A percentile compares a stretch with the other conserved stretches of the same genome.
These are phyloP conservation scores for Dryococelus australis DNA, from an alignment of 2,888 invertebrate genomes.

Conservation along the genomic window DNA sequence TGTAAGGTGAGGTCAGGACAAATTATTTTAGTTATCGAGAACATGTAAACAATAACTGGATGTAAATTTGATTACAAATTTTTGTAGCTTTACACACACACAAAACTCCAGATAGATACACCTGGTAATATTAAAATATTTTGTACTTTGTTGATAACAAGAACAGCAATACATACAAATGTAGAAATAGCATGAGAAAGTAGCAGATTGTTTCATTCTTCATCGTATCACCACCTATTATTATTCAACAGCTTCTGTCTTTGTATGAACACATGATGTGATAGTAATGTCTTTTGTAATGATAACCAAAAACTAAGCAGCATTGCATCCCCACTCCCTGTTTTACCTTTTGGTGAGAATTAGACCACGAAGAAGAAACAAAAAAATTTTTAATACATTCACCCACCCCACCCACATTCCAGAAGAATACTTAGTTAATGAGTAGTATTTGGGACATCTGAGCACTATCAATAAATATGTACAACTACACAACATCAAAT, in stretches of 20 bases:
- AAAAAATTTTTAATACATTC: conserved; percentile 26
- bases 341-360: conserved; percentile 38
- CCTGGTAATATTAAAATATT: conserved; percentile 7
- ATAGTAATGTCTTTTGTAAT: conserved; percentile 32
- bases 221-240: background rate
- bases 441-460: conserved; percentile 41
- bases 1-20: background rate
- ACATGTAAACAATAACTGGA: background rate
- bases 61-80: background rate
- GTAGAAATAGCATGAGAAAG: conserved; percentile 13
- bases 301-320: conserved; percentile 23
- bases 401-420: conserved; percentile 38
- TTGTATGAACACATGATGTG: conserved; percentile 40
- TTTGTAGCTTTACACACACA: conserved; percentile 8
- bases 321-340: conserved; percentile 18
- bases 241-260: conserved; percentile 28
- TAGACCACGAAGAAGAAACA: conserved; percentile 36
- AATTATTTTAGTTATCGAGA: background rate
- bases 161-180: conserved; percentile 16
- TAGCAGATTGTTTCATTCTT: conserved; percentile 24
- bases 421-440: conserved; percentile 34
- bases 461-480: conserved; percentile 46
- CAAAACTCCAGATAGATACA: background rate
- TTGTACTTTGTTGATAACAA: conserved; percentile 10
- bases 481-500: conserved; percentile 48